Percentiles rank a stretch among this genome's conserved stretches.
Evolutionary conservation across 2,888 invertebrate species (phyloP).

Genomic region (Apocheima hispidaria): DNA sequence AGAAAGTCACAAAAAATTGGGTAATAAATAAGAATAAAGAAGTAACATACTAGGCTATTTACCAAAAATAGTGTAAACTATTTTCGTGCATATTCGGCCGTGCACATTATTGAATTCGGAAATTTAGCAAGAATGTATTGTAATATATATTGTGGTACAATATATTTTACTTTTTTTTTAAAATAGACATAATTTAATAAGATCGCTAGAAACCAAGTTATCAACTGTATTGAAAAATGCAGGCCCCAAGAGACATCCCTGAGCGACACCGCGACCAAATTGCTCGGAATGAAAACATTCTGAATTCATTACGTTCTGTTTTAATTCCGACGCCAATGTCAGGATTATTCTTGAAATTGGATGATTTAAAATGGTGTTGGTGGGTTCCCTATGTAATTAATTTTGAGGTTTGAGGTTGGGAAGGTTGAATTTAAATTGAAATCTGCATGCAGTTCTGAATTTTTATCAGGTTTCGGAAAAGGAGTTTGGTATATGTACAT

Average conservation of each 20-base stretch:
- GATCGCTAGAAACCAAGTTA: conserved; percentile 5
- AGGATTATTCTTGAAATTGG: conserved; percentile 59
- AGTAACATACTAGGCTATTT: too few species aligned
- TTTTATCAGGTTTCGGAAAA: not conserved
- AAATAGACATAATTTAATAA: not conserved
- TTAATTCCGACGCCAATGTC: conserved; percentile 53
- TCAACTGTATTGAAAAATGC: conserved; percentile 13
- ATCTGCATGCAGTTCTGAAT: not conserved
- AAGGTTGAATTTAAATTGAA: not conserved
- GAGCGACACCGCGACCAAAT: conserved; percentile 37
- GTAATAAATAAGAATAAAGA: too few species aligned
- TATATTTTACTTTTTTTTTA: not conserved
- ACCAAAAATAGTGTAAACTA: too few species aligned
- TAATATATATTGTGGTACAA: conserved; percentile 1
- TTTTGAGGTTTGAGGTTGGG: not conserved
- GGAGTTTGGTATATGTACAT: not conserved
- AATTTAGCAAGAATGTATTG: too few species aligned
- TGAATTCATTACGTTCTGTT: conserved; percentile 57
- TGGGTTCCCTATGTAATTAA: conserved; percentile 19
- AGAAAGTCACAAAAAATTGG: too few species aligned
- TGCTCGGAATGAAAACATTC: conserved; percentile 58
- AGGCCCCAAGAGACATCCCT: conserved; percentile 5
- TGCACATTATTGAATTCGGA: too few species aligned
- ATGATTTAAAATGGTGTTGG: conserved; percentile 54
- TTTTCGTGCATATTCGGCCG: too few species aligned